Conservation (phyloP, 2,113 vertebrate genomes). For the Caranx melampygus region DNA sequence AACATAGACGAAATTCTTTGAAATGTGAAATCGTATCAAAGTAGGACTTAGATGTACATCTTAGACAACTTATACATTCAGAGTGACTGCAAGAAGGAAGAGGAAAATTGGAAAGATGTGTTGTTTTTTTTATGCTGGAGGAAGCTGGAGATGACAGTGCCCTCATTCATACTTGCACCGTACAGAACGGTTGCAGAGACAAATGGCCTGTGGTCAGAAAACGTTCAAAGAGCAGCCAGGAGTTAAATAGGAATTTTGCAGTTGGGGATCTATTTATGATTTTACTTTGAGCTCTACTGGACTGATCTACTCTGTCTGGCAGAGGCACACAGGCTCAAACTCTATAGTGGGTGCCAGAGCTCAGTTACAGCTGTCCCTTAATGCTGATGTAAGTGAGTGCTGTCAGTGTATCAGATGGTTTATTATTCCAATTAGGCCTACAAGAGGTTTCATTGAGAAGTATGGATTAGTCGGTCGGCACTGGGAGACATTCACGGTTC, state of each 20-base stretch:
- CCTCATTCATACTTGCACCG: constrained; percentile 31
- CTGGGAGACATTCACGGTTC: constrained; percentile 45
- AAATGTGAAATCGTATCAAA: constrained; percentile 4
- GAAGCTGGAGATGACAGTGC: constrained; percentile 39
- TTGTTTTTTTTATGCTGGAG: constrained; percentile 8
- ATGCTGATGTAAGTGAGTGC: constrained; percentile 47
- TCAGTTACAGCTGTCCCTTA: constrained; percentile 47
- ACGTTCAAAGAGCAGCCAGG: constrained; percentile 40
- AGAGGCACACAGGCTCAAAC: constrained; percentile 9
- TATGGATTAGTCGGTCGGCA: constrained; percentile 46
- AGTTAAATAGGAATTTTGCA: constrained; percentile 50
- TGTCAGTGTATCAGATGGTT: constrained; percentile 51
- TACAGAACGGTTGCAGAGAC: constrained; percentile 19
- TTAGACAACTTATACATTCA: constrained; percentile 12
- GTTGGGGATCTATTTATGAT: constrained; percentile 43
- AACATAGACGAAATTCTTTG: not conserved
- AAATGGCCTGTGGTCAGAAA: constrained; percentile 43
- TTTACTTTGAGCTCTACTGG: constrained; percentile 37
- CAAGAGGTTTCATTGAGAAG: constrained; percentile 49
- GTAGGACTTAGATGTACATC: not conserved
- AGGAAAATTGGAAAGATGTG: constrained; percentile 10
- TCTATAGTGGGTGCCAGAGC: constrained; percentile 8
- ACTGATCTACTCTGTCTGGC: constrained; percentile 37
- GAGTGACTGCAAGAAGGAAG: not conserved
- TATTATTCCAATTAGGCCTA: constrained; percentile 63